Base-by-base conservation (phyloP, 2,888 invertebrate species). In the Beris morrisii region DNA sequence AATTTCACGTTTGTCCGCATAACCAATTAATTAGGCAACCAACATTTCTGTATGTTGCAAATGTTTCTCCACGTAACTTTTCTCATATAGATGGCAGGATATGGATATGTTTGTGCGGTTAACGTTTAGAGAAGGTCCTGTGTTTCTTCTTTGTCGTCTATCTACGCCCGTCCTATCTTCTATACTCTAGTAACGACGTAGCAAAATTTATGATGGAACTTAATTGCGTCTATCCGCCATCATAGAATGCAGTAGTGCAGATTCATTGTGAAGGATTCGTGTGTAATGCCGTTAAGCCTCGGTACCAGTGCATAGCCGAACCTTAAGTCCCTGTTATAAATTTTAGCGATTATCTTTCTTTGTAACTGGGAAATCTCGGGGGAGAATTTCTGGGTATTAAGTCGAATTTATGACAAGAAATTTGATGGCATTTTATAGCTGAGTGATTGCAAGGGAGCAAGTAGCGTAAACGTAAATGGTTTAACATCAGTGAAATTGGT, bases 21-120 rank as follows among this genome's bases (percentile, higher is more conserved):
- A 57, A 57, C 57, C 45, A 57, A 57, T 57, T 44, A 57, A 57
- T 44, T 32, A 57, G 57, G 28, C 38, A 38, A 38, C 38, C 38
- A 38, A 38, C 38, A 38, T 38, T 38, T 38, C 38, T 38, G 38
- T 38, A 9, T 38, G 38, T 38, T 38, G 38, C 7, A 38, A 38
- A 38, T 38, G 7, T 38, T 7, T 22, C 22, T 22, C 22, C 22
- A 22, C 22, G 22, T 22, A 22, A 22, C 22, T 22, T 22, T 22
- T 22, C 22, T 22, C 22, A 3, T 22, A 22, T 22, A 22, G 22
- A 22, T 22, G 22, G 22, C 22, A 22, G 22, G 22, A 22, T 22
- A 22, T 22, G 11, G 7, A 28, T 28, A 22, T 22, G 15, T 22
- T 28, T 28, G 15, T 52, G 11, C 52, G 13, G 12, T 13, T 48